Evolutionary conservation across 2,797 vertebrate species (phyloP).

Genomic region (Alfaro cultratus): DNA sequence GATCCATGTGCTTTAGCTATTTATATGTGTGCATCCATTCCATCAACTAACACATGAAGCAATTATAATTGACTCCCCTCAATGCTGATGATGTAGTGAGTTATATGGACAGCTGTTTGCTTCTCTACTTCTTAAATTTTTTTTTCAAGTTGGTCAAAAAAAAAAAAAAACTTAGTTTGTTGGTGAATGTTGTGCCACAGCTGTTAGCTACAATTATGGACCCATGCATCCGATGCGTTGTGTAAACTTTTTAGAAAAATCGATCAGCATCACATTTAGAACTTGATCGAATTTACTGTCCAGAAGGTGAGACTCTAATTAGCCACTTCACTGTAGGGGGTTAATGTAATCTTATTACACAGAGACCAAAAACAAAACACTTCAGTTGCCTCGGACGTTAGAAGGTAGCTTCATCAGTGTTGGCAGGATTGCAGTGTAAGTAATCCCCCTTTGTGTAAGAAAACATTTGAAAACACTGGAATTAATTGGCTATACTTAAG

Average conservation of each 20-base stretch:
- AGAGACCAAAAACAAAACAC: conserved; percentile 57
- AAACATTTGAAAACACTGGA: conserved; percentile 24
- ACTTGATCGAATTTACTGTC: conserved; percentile 58
- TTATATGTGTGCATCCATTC: not conserved
- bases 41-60: not conserved
- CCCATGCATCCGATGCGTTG: not conserved
- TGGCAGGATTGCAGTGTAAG: not conserved
- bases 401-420: conserved; percentile 10
- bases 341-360: conserved; percentile 71
- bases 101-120: not conserved
- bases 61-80: not conserved
- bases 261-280: conserved; percentile 21
- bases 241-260: not conserved
- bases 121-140: not conserved
- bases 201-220: not conserved
- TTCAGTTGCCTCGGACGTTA: conserved; percentile 24
- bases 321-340: conserved; percentile 49
- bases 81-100: not conserved
- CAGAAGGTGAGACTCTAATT: conserved; percentile 50
- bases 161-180: not conserved
- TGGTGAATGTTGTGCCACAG: not conserved
- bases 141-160: not conserved
- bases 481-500: conserved; percentile 18
- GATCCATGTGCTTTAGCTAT: not conserved
- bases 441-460: conserved; percentile 3